phyloP scores from a whole-genome alignment of 2,888 invertebrate genomes.

The Abscondita cerata region DNA sequence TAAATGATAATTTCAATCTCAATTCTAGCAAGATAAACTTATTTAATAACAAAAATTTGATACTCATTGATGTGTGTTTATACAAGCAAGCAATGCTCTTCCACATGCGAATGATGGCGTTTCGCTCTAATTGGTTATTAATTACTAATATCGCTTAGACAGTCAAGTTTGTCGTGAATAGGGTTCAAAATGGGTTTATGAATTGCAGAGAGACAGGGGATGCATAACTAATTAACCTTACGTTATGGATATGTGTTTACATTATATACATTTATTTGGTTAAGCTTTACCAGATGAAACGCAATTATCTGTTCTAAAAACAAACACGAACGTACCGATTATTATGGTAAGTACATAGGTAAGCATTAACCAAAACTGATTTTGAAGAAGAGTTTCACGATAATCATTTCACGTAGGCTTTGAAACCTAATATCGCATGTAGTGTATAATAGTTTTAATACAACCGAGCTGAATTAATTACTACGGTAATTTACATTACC shows the following conservation, averaged over 20 bases:
- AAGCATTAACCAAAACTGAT: conserved; percentile 16
- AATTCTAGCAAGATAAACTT: too few species aligned
- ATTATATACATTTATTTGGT: conserved; percentile 28
- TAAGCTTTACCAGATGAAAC: conserved; percentile 5
- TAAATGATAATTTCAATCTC: too few species aligned
- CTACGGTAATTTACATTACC: too few species aligned
- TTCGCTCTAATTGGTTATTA: conserved; percentile 30
- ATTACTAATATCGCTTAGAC: conserved; percentile 39
- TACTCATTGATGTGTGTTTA: too few species aligned
- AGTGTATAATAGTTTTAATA: too few species aligned
- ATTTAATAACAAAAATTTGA: too few species aligned
- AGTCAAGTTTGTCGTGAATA: conserved; percentile 31
- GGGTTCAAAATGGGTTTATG: conserved; percentile 28
- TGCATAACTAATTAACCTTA: conserved; percentile 38
- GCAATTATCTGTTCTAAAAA: background rate
- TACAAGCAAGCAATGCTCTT: too few species aligned
- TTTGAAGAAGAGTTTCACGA: conserved; percentile 11
- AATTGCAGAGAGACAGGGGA: conserved; percentile 32
- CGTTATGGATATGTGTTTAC: conserved; percentile 31
- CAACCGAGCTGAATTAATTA: too few species aligned
- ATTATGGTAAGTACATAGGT: conserved; percentile 23
- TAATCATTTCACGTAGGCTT: conserved; percentile 10
- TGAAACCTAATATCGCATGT: too few species aligned
- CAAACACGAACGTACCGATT: conserved; percentile 17
- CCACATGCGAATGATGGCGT: conserved; percentile 7